Base-by-base conservation (phyloP, 2,888 invertebrate species). In the Leucoma salicis region DNA sequence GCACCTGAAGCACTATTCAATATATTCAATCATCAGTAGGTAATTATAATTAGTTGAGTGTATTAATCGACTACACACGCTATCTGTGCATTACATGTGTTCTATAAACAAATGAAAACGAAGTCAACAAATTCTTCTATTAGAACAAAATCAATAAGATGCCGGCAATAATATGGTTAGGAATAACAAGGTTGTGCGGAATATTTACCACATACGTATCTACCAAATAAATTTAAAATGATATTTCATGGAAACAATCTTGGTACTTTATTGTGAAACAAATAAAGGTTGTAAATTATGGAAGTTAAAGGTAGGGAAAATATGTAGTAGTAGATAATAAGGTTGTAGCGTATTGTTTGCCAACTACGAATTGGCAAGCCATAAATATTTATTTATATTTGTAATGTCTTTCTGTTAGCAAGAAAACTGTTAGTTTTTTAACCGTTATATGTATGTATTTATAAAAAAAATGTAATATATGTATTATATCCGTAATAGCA, bases 241-340 rank as follows among this genome's bases (percentile, higher is more conserved):
- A 10, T n/a, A 11, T n/a, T 27, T 11, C 27, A 10, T 4, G n/a
- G n/a, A 27, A 27, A 27, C 21, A 21, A 21, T 21, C 21, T 21
- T 33, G 11, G 10, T 4, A 29, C 32, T 12, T 25, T 33, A 2
- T 29, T 28, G 8, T 15, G 16, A 39, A 39, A 27, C 15, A 27
- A 33, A 3, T 14, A 21, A 14, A 25, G 12, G 33, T 29, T 31
- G 12, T 35, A 29, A 39, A 21, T 39, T 34, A 40, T 24, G 14
- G 28, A 34, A 10, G 11, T 18, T 21, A 29, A 24, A 35, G 34
- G 14, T 15, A 33, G 8, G 5, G n/a, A 6, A 13, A 12, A 33
- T 32, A 18, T 3, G 21, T 21, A 21, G 5, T 21, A 21, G 21
- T 21, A 21, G 21, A 8, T 8, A 21, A 21, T 8, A 8, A 21